Base-by-base conservation (phyloP, 2,797 vertebrate genomes). In the Anguilla obscura region DNA sequence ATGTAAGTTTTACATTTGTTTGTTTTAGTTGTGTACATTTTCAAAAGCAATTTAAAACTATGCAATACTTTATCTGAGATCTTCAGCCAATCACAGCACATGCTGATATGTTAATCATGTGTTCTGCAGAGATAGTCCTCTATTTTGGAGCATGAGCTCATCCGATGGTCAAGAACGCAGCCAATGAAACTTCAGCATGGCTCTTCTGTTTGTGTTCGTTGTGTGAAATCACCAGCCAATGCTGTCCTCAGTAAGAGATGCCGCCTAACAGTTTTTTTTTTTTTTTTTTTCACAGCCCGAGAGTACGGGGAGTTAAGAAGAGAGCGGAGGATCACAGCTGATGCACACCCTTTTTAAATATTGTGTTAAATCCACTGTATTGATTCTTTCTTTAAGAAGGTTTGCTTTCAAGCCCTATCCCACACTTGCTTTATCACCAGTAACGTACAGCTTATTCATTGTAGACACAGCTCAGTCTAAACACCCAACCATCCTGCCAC, bases 281-380 rank as follows among this genome's bases (percentile, higher is more conserved):
- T 48, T 76, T 86, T 48, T 18, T 27, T 50, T 50, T 56, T 27
- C 80, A 24, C 71, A 86, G 76, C 63, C 87, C 12, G 24, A 86
- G 56, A 56, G 52, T 56, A 1, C 33, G 54, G 33, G 83, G 74
- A 86, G 84, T 58, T 36, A 30, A 50, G 87, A 88, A 54, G 87
- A 86, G 33, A 33, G 54, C 80, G 48, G 84, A 86, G 79, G 40
- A 50, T 50, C 27, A 30, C 50, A 88, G 71, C 84, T 86, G 71
- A 85, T 88, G 82, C 82, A 50, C 40, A 85, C 36, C 82, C 74
- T 83, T 85, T 85, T 48, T 3, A 48, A 14, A 82, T 82, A 74
- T 69, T 85, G 45, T 14, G 30, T 88, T 71, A 36, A 66, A 71
- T 85, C 48, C 50, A 30, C 63, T 71, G 82, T 69, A 40, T 58